phyloP scores from a whole-genome alignment of 1,140 invertebrate genomes.

The Caenorhabditis tropicalis region DNA sequence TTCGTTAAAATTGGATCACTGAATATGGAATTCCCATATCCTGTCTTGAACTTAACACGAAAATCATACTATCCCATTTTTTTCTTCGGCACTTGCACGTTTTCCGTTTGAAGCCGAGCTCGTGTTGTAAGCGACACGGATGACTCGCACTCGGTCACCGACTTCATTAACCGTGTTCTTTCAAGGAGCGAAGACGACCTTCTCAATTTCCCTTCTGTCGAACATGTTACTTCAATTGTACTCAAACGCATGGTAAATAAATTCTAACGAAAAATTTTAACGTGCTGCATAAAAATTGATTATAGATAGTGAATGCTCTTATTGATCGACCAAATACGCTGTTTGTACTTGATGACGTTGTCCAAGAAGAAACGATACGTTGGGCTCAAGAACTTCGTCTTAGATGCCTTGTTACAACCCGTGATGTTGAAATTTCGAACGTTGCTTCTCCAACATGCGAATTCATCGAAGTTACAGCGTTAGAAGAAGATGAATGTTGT shows the following conservation, averaged over 20 bases:
- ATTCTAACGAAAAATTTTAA: not conserved
- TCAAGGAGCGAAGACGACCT: slow-evolving; percentile 38
- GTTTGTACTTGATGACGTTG: slow-evolving; percentile 48
- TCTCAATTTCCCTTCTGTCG: slow-evolving; percentile 17
- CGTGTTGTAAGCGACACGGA: slow-evolving; percentile 40
- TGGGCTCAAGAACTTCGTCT: slow-evolving; percentile 39
- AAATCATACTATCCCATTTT: no score
- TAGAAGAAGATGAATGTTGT: slow-evolving; percentile 1
- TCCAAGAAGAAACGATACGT: slow-evolving; percentile 36
- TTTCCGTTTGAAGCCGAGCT: slow-evolving; percentile 35
- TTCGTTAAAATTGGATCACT: no score
- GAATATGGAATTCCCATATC: no score
- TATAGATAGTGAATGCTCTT: slow-evolving; percentile 46
- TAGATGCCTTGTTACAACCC: not conserved
- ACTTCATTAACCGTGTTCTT: slow-evolving; percentile 43
- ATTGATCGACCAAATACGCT: slow-evolving; percentile 50
- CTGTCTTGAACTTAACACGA: no score
- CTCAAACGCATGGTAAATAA: slow-evolving; percentile 8
- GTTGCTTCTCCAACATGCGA: not conserved
- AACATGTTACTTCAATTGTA: not conserved
- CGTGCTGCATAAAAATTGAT: not conserved
- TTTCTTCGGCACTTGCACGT: not conserved
- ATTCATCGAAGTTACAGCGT: not conserved
- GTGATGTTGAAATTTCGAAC: slow-evolving; percentile 5
- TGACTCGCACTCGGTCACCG: slow-evolving; percentile 22